Percentiles rank a stretch among this genome's conserved stretches.
phyloP scores from a whole-genome alignment of 2,113 vertebrate species.

The Pogonocichla stellata region DNA sequence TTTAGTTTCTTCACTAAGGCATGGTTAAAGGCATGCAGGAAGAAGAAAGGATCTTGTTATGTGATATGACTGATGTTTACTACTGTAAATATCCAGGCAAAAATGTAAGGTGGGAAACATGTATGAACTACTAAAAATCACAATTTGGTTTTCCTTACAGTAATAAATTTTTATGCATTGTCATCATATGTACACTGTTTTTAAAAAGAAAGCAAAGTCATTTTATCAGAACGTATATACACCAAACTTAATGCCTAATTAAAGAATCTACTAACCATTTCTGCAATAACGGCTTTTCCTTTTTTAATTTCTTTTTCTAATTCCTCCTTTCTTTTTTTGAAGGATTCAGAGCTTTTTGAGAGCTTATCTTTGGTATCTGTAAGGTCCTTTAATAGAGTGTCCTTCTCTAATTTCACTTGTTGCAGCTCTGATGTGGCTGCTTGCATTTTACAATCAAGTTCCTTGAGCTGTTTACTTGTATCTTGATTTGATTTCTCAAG shows the following conservation, averaged over 20 bases:
- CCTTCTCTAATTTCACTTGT: conserved; percentile 80
- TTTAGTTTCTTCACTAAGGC: not conserved
- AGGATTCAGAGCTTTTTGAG: conserved; percentile 76
- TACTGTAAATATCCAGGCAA: not conserved
- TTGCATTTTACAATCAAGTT: conserved; percentile 80
- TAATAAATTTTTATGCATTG: not conserved
- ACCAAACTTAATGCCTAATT: not conserved
- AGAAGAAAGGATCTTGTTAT: not conserved
- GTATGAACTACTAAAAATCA: not conserved
- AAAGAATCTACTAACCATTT: conserved; percentile 81
- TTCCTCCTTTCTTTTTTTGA: conserved; percentile 81
- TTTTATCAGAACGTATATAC: not conserved
- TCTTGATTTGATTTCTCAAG: conserved; percentile 82
- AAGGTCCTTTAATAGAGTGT: conserved; percentile 81
- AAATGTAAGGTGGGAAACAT: not conserved
- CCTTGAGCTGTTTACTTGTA: conserved; percentile 72
- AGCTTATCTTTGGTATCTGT: conserved; percentile 79
- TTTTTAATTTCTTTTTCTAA: conserved; percentile 87
- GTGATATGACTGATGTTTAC: not conserved
- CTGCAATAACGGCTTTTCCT: conserved; percentile 77
- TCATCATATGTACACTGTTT: not conserved
- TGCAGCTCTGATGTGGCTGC: conserved; percentile 73
- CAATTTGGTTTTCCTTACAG: not conserved
- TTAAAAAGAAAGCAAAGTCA: not conserved
- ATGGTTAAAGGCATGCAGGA: not conserved